A percentile compares a stretch with the other conserved stretches of the same genome.
These are phyloP conservation scores for Aromia moschata DNA, from an alignment of 2,888 invertebrate species.

Conservation along the genomic window DNA sequence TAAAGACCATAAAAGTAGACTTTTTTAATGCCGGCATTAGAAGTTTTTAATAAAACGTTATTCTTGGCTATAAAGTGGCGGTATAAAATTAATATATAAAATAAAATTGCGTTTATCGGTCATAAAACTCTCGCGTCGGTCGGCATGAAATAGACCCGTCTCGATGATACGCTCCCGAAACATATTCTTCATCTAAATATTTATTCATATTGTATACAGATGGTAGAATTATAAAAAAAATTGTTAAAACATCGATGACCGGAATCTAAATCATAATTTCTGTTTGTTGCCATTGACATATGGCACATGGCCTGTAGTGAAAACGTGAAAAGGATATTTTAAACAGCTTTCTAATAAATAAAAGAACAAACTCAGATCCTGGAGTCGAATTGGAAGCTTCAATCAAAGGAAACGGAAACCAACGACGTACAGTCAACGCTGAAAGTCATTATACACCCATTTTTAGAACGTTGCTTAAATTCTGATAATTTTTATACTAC, in stretches of 20 bases:
- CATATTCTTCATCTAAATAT: not conserved
- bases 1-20: not conserved
- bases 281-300: too few relatives aligned
- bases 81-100: slow-evolving; percentile 11
- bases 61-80: slow-evolving; percentile 1
- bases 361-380: too few relatives aligned
- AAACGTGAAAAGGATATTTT: too few relatives aligned
- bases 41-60: slow-evolving; percentile 10
- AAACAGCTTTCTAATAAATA: too few relatives aligned
- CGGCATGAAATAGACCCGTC: slow-evolving; percentile 10
- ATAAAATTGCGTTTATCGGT: slow-evolving; percentile 2
- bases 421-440: too few relatives aligned
- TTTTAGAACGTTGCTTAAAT: too few relatives aligned
- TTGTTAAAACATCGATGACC: not conserved
- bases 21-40: not conserved
- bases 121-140: slow-evolving; percentile 11
- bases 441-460: too few relatives aligned
- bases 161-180: not conserved
- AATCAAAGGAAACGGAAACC: too few relatives aligned
- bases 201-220: not conserved
- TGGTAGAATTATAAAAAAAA: not conserved
- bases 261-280: too few relatives aligned
- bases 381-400: too few relatives aligned
- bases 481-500: too few relatives aligned
- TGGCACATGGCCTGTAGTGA: too few relatives aligned